Evolutionary conservation across 2,888 invertebrate genomes (phyloP), one percentile per base, ranked within the genome.

Genomic region (Lasioglossum villosulum): DNA sequence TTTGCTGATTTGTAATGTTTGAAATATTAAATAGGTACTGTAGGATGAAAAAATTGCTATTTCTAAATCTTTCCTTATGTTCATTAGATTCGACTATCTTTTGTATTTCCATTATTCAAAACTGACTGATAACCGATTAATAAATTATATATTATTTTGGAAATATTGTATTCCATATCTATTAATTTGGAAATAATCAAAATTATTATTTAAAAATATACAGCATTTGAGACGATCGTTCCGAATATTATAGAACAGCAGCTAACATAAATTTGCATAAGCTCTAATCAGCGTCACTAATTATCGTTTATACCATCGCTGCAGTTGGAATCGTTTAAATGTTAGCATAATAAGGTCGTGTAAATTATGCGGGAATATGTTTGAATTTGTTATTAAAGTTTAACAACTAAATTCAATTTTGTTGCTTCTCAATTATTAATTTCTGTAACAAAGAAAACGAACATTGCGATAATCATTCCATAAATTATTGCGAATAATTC

Each of bases 241-340:
- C 48, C 48, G 19, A 48, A 48, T 48, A 23, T 19, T 23, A 23
- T 19, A 6, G 19, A 66, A 34, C 19, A 66, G 66, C 66, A 39
- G 27, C 68, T 70, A 42, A 68, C 52, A 19, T 42, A 34, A 80
- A 75, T 80, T 68, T 76, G 68, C 80, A 34, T 76, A 68, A 70
- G 68, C 68, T 75, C 52, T 76, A 70, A 52, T 48, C 39, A 23
- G 63, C 23, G 66, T 66, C 34, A 39, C 19, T 16, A 52, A 39
- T 68, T 70, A 75, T 42, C 75, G 30, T 66, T 30, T 19, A 34
- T 75, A n/a, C n/a, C 6, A 30, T 12, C 30, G 34, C 45, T 30
- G 16, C 45, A 42, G 19, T 14, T 27, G 14, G 30, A 39, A 39
- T 70, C 37, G 34, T 16, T 39, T 16, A 37, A 71, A 78, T 71